Conservation (phyloP, 2,888 invertebrate genomes). For the Mystacides longicornis region DNA sequence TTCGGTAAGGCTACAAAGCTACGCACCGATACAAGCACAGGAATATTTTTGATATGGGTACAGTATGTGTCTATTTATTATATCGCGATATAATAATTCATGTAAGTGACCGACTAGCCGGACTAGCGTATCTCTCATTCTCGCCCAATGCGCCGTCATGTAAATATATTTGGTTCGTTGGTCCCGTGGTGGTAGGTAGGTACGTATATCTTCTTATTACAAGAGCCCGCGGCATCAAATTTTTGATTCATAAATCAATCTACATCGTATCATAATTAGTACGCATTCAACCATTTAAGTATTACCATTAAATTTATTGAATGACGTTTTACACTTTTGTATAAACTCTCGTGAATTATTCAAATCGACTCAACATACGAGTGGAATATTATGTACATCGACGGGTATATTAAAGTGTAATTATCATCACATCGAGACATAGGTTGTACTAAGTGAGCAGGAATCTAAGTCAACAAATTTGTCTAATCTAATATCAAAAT, state of each 20-base stretch:
- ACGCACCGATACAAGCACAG: no score
- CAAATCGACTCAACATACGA: background rate
- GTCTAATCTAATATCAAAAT: no score
- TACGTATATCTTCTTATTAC: background rate
- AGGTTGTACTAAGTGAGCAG: no score
- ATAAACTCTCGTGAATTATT: background rate
- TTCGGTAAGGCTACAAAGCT: no score
- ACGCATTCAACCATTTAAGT: conserved; percentile 26
- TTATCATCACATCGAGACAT: no score
- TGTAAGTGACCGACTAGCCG: background rate
- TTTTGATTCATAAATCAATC: conserved; percentile 27
- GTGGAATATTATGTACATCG: no score
- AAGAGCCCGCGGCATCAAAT: conserved; percentile 19
- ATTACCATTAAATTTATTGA: conserved; percentile 24
- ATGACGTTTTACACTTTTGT: conserved; percentile 4
- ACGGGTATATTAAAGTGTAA: no score
- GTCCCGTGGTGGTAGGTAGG: background rate
- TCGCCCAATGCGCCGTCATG: background rate
- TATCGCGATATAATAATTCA: background rate
- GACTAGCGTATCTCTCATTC: no score
- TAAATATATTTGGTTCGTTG: background rate
- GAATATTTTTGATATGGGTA: no score
- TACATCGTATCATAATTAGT: conserved; percentile 26
- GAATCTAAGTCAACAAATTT: no score
- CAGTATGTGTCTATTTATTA: background rate